Percentiles rank a stretch among this genome's conserved stretches.
Evolutionary conservation across 2,797 vertebrate genomes (phyloP).

Genomic region (Sparus aurata): DNA sequence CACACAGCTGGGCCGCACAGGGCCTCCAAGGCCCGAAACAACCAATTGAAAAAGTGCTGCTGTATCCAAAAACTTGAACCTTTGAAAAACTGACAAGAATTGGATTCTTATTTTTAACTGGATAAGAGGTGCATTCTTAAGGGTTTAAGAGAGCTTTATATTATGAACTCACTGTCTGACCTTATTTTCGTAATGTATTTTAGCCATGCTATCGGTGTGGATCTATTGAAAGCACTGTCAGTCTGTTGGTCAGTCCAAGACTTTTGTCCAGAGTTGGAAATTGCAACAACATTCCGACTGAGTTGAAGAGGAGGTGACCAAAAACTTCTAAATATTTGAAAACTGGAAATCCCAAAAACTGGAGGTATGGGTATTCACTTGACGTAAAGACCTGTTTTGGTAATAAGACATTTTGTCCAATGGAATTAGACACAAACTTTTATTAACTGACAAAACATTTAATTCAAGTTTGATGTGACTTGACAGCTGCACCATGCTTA

Average conservation of each 20-base stretch:
- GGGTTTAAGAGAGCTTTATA: neutral
- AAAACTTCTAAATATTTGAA: neutral
- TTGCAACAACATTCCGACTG: neutral
- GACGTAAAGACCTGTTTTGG: no score
- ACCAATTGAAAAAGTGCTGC: neutral
- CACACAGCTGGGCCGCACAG: neutral
- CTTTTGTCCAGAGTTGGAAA: neutral
- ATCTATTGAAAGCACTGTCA: neutral
- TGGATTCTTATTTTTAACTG: neutral
- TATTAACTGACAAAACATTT: neutral
- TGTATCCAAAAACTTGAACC: neutral
- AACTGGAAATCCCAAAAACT: no score
- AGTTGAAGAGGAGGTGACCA: neutral
- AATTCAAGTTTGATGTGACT: no score
- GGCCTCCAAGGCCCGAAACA: neutral
- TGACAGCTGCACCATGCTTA: no score
- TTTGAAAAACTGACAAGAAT: neutral
- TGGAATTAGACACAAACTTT: neutral
- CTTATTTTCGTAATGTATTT: neutral
- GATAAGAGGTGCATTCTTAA: neutral
- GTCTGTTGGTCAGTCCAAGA: neutral
- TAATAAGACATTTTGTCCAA: no score
- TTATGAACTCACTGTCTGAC: neutral
- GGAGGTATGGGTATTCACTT: no score
- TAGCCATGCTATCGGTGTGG: neutral